Evolutionary conservation across 2,113 vertebrate genomes (phyloP), one percentile per base, ranked within the genome.

Genomic region (Gnathonemus echidnorhynchus): DNA sequence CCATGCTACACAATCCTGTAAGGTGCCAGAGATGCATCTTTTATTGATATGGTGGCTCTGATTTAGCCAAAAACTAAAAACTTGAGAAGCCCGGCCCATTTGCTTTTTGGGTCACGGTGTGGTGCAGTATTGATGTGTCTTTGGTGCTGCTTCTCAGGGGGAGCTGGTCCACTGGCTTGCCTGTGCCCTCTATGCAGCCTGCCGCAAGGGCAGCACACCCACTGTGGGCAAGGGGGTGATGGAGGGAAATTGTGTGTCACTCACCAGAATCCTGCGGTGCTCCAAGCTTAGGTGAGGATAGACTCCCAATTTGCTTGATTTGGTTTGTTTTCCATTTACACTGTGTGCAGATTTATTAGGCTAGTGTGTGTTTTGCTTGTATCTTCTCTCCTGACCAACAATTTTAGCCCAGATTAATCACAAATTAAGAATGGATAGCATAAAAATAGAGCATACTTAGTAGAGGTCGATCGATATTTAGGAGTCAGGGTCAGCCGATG

Each of bases 201-300:
- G 98, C 90, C 97, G 98, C 89, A 98, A 97, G 93, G 96, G 97
- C 53, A 95, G 96, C 84, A 97, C 97, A 88, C 98, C 98, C 90
- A 99, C 98, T 0, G 97, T 99, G 91, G 98, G 98, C 2, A 97
- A 97, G 93, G 97, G 97, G 0, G 90, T 97, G 91, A 97, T 99
- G 97, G 97, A 99, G 93, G 98, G 98, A 83, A 99, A 99, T 93
- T 97, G 98, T 53, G 98, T 99, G 56, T 99, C 98, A 11, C 96
- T 99, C 90, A 99, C 98, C 27, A 96, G 98, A 93, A 99, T 99
- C 94, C 96, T 99, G 3, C 97, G 98, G 88, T 98, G 97, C 0
- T 96, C 98, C 56, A 97, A 98, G 90, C 96, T 99, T 92, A 99
- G 98, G 98, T 99, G 93, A 90, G 90, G 90, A 35, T 13, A 24